Conservation (phyloP, 2,113 vertebrate genomes). For the Halcyon malimbica region DNA sequence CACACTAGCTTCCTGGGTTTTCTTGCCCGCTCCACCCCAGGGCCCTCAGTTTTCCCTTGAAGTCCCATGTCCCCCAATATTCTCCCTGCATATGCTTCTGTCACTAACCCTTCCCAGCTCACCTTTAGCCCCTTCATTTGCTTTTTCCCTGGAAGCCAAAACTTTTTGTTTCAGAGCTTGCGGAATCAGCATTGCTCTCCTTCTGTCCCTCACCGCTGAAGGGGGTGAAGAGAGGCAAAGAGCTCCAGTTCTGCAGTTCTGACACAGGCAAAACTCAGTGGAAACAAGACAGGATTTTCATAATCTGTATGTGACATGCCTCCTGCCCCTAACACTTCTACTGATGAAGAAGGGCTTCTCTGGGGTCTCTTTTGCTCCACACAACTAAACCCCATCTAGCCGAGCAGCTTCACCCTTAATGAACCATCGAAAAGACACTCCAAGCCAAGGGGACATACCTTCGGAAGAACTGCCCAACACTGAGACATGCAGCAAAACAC, state of each 20-base stretch:
- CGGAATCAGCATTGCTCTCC: not conserved
- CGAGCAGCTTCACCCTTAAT: not conserved
- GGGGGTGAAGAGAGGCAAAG: not conserved
- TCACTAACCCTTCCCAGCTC: not conserved
- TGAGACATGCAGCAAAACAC: not conserved
- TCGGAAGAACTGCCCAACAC: not conserved
- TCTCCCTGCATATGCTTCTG: not conserved
- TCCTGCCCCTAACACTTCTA: not conserved
- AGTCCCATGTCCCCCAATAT: not conserved
- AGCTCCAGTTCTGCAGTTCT: not conserved
- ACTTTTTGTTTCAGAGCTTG: not conserved
- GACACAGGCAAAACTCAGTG: not conserved
- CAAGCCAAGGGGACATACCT: fast-evolving
- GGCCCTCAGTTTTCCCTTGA: not conserved
- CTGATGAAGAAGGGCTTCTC: not conserved
- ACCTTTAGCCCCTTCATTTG: not conserved
- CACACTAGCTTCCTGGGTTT: not conserved
- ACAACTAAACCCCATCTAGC: not conserved
- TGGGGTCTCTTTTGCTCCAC: not conserved
- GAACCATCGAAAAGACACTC: not conserved
- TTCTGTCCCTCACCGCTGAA: not conserved
- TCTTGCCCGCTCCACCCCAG: not conserved
- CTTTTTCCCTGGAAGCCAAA: not conserved
- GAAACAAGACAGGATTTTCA: not conserved
- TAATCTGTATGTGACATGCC: fast-evolving